Percentiles rank a stretch among this genome's conserved stretches.
These are phyloP conservation scores for Aleiodes sp. DNA, from an alignment of 1,140 invertebrate genomes.

Conservation along the genomic window DNA sequence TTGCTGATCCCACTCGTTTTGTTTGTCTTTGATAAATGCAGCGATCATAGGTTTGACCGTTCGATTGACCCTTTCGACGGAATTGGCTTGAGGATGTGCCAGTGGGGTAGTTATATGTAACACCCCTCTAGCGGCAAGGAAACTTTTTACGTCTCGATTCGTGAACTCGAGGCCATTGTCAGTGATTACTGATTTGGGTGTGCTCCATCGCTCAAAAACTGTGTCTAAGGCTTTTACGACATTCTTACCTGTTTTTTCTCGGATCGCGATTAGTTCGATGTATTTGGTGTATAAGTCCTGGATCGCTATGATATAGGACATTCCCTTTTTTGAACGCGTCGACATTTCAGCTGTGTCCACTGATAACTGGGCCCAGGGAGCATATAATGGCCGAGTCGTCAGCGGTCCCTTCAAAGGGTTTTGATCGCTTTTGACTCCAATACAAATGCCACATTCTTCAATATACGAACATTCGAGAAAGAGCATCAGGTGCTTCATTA, in stretches of 20 bases:
- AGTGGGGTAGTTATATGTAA: slow-evolving; percentile 15
- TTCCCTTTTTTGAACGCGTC: slow-evolving; percentile 10
- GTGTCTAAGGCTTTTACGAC: slow-evolving; percentile 14
- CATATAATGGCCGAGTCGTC: not conserved
- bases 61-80: slow-evolving; percentile 5
- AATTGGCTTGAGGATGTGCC: slow-evolving; percentile 15
- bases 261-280: slow-evolving; percentile 22
- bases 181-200: slow-evolving; percentile 16
- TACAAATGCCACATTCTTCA: slow-evolving; percentile 23
- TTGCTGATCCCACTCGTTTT: slow-evolving; percentile 14
- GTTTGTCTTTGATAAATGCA: slow-evolving; percentile 4
- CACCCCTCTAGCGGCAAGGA: slow-evolving; percentile 6
- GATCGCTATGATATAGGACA: not conserved
- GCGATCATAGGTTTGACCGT: slow-evolving; percentile 24
- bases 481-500: slow-evolving; percentile 35
- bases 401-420: slow-evolving; percentile 1
- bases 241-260: not conserved
- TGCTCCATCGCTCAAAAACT: slow-evolving; percentile 25
- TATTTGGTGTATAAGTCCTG: slow-evolving; percentile 27
- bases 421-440: slow-evolving; percentile 14
- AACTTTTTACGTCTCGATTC: slow-evolving; percentile 27
- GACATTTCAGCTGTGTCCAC: slow-evolving; percentile 5
- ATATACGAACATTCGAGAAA: slow-evolving; percentile 28
- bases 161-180: slow-evolving; percentile 28
- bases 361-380: slow-evolving; percentile 11